These are phyloP conservation scores for Macropodus opercularis DNA, from an alignment of 2,797 vertebrate genomes.

Conservation along the genomic window DNA sequence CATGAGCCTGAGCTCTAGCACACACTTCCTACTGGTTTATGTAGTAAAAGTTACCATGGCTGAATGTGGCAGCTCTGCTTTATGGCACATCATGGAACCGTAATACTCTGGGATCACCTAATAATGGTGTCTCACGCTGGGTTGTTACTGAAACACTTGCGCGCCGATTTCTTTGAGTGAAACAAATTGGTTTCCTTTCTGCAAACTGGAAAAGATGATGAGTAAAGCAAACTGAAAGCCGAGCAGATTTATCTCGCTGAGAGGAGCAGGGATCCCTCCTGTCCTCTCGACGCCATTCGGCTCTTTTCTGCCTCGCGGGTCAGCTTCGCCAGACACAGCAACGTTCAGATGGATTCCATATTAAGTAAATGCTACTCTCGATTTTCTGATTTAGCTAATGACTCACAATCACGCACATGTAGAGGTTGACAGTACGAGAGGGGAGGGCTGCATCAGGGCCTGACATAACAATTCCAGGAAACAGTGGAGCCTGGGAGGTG, in stretches of 20 bases:
- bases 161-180: constrained; percentile 28
- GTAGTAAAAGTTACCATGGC: background rate
- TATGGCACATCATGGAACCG: constrained; percentile 11
- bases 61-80: constrained; percentile 14
- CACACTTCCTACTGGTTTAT: background rate
- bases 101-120: constrained; percentile 7
- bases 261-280: constrained; percentile 2
- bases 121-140: constrained; percentile 6
- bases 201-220: constrained; percentile 31
- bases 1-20: background rate
- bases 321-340: constrained; percentile 31
- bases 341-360: constrained; percentile 41
- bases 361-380: constrained; percentile 37
- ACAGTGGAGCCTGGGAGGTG: constrained; percentile 67
- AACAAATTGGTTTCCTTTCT: constrained; percentile 22
- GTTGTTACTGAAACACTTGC: constrained; percentile 20
- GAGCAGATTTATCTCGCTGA: constrained; percentile 29
- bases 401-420: constrained; percentile 38
- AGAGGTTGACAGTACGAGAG: constrained; percentile 35
- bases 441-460: constrained; percentile 57
- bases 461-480: constrained; percentile 76
- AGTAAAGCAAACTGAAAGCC: constrained; percentile 40
- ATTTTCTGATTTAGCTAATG: constrained; percentile 55
- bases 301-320: constrained; percentile 43
- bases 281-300: background rate